phyloP scores from a whole-genome alignment of 2,888 invertebrate species.

The Polymixis flavicincta region DNA sequence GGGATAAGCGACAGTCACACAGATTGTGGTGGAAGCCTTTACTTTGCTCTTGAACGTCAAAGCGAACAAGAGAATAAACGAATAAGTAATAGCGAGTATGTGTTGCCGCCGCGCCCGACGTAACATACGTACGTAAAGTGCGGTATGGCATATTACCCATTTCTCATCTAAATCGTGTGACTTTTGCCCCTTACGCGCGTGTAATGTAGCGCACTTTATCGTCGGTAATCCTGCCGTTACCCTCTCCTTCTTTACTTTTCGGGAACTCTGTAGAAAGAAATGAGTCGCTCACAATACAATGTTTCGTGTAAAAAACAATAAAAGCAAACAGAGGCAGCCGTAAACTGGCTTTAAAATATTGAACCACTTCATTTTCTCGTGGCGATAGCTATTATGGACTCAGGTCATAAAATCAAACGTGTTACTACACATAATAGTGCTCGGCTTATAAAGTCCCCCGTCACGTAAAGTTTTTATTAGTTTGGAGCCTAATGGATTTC shows the following conservation, averaged over 20 bases:
- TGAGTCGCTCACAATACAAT: constrained; percentile 62
- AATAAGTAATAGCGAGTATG: constrained; percentile 68
- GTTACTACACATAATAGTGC: constrained; percentile 64
- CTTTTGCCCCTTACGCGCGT: constrained; percentile 78
- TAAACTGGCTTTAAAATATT: constrained; percentile 75
- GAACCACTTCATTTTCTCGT: constrained; percentile 77
- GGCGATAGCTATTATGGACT: constrained; percentile 71
- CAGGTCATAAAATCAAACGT: constrained; percentile 74
- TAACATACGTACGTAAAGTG: constrained; percentile 73
- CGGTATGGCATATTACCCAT: constrained; percentile 79
- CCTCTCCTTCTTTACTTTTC: constrained; percentile 66
- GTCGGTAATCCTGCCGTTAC: constrained; percentile 78
- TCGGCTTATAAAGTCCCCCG: constrained; percentile 60
- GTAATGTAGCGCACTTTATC: constrained; percentile 83
- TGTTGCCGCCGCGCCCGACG: constrained; percentile 57
- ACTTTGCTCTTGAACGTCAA: constrained; percentile 57
- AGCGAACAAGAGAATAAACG: constrained; percentile 66
- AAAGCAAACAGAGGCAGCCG: constrained; percentile 69
- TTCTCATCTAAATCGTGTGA: constrained; percentile 84
- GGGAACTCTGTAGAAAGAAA: constrained; percentile 48
- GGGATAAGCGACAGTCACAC: constrained; percentile 24
- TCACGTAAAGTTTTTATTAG: constrained; percentile 74
- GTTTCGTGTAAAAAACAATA: constrained; percentile 79
- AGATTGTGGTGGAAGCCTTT: constrained; percentile 41
- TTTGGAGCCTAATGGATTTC: constrained; percentile 72